phyloP scores from a whole-genome alignment of 2,888 invertebrate species.

The Onchidella celtica region DNA sequence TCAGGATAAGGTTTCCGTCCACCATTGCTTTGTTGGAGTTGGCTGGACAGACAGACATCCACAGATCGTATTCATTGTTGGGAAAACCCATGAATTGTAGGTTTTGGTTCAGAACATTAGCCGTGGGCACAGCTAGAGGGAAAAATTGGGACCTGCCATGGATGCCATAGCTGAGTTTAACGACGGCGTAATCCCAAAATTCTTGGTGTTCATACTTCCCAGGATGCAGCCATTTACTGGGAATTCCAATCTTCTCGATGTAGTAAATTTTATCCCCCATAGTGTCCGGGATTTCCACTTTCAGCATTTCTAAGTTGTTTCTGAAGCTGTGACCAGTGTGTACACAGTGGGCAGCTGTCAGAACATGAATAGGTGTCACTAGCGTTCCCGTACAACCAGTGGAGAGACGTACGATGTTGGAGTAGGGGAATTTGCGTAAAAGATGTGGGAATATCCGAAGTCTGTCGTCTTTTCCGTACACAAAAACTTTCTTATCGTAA shows the following conservation, averaged over 20 bases:
- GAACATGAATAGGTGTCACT: conserved; percentile 70
- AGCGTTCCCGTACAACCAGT: conserved; percentile 76
- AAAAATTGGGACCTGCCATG: conserved; percentile 67
- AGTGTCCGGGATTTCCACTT: conserved; percentile 69
- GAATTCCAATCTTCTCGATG: conserved; percentile 68
- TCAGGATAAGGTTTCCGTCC: conserved; percentile 67
- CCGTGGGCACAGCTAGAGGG: conserved; percentile 63
- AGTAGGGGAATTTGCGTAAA: conserved; percentile 69
- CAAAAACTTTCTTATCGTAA: conserved; percentile 56
- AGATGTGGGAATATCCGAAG: conserved; percentile 56
- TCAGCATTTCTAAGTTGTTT: conserved; percentile 67
- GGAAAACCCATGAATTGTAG: conserved; percentile 71
- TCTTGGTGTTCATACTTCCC: conserved; percentile 47
- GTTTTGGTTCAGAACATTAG: conserved; percentile 58
- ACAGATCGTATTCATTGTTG: conserved; percentile 56
- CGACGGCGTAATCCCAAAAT: conserved; percentile 72
- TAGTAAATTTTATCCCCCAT: conserved; percentile 69
- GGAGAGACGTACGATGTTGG: conserved; percentile 72
- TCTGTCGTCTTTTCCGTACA: conserved; percentile 62
- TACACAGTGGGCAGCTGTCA: conserved; percentile 77
- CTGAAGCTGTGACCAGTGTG: conserved; percentile 70
- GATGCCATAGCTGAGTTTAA: conserved; percentile 68
- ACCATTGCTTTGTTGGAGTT: conserved; percentile 59
- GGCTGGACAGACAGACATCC: conserved; percentile 65
- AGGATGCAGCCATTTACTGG: conserved; percentile 63